Evolutionary conservation across 2,797 vertebrate species (phyloP).

Genomic region (Lacerta agilis): DNA sequence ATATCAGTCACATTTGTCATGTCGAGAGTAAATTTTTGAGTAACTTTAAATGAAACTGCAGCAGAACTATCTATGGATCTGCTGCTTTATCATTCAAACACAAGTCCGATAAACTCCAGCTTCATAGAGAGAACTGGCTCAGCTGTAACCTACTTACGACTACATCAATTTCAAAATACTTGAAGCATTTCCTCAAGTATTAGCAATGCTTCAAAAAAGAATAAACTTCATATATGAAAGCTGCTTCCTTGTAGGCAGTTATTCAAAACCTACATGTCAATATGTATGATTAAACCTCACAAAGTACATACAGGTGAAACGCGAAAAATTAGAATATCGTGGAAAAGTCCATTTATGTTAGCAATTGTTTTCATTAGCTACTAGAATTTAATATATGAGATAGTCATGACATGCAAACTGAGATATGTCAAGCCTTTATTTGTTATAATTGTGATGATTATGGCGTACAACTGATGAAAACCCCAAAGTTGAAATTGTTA

Average conservation of each 20-base stretch:
- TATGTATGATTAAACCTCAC: neutral
- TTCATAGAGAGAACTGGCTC: neutral
- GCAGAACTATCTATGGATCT: too few species aligned
- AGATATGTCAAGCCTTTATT: too few species aligned
- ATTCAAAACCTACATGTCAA: neutral
- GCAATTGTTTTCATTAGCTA: too few species aligned
- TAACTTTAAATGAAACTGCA: neutral
- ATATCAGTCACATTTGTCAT: slow-evolving; percentile 51
- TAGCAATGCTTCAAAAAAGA: neutral
- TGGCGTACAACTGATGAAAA: too few species aligned
- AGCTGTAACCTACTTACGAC: neutral
- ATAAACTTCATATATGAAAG: neutral
- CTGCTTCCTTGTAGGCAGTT: neutral
- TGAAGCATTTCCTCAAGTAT: neutral
- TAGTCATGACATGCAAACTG: too few species aligned
- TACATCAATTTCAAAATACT: neutral
- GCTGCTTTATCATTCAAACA: neutral
- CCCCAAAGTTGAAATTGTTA: too few species aligned
- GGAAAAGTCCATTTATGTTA: too few species aligned
- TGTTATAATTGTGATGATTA: too few species aligned
- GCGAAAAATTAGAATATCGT: too few species aligned
- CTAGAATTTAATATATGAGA: too few species aligned
- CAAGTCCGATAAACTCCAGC: slow-evolving; percentile 6
- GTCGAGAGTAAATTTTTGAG: neutral
- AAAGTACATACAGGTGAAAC: neutral